Evolutionary conservation across 2,888 invertebrate species (phyloP).

Genomic region (Rapana venosa): DNA sequence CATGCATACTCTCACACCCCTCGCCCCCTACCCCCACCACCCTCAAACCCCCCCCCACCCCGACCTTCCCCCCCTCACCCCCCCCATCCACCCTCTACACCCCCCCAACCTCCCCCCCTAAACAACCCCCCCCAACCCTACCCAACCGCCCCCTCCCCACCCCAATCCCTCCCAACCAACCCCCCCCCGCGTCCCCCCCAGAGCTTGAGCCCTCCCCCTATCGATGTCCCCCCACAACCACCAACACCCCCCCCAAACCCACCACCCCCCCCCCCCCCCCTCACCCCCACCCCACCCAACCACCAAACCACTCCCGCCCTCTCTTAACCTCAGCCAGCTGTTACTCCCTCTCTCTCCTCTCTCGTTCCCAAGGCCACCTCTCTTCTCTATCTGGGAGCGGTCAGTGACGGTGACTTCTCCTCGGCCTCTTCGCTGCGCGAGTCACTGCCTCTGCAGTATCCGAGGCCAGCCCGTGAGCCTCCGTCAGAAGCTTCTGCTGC

Average conservation of each 20-base stretch:
- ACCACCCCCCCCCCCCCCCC: background rate
- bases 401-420: conserved; percentile 22
- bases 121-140: background rate
- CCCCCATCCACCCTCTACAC: background rate
- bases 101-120: background rate
- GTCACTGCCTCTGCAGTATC: conserved; percentile 73
- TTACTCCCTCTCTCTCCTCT: conserved; percentile 58
- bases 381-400: conserved; percentile 77
- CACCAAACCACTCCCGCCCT: background rate
- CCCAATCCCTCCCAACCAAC: background rate
- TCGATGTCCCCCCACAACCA: background rate
- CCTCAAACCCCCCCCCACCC: background rate
- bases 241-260: background rate
- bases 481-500: conserved; percentile 67
- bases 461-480: conserved; percentile 70
- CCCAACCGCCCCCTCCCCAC: background rate
- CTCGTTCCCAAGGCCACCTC: conserved; percentile 59
- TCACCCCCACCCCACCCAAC: background rate
- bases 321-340: conserved; percentile 61
- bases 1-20: too few species aligned
- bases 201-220: background rate
- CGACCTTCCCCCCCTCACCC: background rate
- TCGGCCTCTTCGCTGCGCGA: conserved; percentile 68
- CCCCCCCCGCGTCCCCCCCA: background rate
- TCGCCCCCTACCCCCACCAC: background rate